phyloP scores from a whole-genome alignment of 2,888 invertebrate genomes.

The Caenorhabditis sp. region DNA sequence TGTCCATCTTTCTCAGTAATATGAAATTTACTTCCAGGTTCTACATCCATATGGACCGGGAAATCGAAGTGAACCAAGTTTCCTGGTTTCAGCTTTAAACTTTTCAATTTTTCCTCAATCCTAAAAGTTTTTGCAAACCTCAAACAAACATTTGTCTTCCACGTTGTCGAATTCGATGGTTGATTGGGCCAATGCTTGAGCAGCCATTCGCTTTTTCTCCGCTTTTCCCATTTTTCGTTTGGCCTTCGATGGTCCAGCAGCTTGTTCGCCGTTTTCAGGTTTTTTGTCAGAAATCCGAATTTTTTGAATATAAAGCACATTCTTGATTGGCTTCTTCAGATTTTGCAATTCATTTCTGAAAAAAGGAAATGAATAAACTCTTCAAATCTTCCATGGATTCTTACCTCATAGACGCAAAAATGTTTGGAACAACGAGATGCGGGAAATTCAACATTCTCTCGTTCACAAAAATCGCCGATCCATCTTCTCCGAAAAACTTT shows the following conservation, averaged over 20 bases:
- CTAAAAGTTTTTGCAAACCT: no score
- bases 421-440: conserved; percentile 53
- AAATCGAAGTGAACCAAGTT: conserved; percentile 58
- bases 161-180: conserved; percentile 60
- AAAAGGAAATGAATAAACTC: no score
- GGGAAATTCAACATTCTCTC: conserved; percentile 68
- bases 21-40: conserved; percentile 65
- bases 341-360: conserved; percentile 36
- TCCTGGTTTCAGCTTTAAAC: conserved; percentile 43
- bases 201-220: conserved; percentile 55
- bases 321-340: conserved; percentile 30
- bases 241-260: conserved; percentile 22
- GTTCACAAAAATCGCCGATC: conserved; percentile 55
- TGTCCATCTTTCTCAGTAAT: conserved; percentile 55
- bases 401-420: conserved; percentile 44
- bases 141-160: conserved; percentile 60
- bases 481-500: conserved; percentile 27
- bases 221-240: conserved; percentile 62
- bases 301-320: conserved; percentile 54
- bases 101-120: no score
- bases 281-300: conserved; percentile 37
- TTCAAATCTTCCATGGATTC: not conserved
- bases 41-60: conserved; percentile 65
- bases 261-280: conserved; percentile 10
- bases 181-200: conserved; percentile 48